Evolutionary conservation across 2,113 vertebrate species (phyloP).

Genomic region (Cnemophilus loriae): DNA sequence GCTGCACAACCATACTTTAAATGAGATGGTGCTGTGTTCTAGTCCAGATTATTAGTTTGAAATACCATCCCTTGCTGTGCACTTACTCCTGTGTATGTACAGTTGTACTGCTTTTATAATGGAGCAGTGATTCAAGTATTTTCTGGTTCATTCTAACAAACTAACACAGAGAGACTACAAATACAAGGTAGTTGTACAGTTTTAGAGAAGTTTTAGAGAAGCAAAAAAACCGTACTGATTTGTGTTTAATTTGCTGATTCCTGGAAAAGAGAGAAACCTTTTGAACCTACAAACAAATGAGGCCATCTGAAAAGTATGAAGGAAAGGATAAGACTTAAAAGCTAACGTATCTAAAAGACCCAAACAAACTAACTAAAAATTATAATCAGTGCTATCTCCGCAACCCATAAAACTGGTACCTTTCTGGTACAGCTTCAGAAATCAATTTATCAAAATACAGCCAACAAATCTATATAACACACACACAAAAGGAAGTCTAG

Average conservation of each 20-base stretch:
- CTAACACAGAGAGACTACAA: neutral
- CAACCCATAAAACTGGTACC: neutral
- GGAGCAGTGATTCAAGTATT: neutral
- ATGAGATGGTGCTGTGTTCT: neutral
- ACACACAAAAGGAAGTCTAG: neutral
- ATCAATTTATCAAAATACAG: neutral
- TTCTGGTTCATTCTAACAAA: neutral
- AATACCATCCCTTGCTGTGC: neutral
- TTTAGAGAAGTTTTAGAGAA: neutral
- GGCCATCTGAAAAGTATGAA: neutral
- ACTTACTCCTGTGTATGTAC: neutral
- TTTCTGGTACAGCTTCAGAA: neutral
- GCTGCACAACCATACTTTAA: neutral
- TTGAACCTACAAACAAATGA: neutral
- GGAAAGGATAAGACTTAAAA: neutral
- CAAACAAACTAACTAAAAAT: neutral
- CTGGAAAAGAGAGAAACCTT: neutral
- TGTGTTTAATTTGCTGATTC: neutral
- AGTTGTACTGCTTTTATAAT: neutral
- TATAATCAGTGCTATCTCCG: neutral
- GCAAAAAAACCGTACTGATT: neutral
- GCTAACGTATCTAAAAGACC: neutral
- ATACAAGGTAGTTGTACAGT: neutral
- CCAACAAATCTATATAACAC: neutral
- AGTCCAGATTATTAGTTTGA: neutral